Percentiles rank a stretch among this genome's conserved stretches.
Evolutionary conservation across 37 sponge, comb jelly and placozoan genomes (phyloP).

Genomic region (Bolinopsis microptera): DNA sequence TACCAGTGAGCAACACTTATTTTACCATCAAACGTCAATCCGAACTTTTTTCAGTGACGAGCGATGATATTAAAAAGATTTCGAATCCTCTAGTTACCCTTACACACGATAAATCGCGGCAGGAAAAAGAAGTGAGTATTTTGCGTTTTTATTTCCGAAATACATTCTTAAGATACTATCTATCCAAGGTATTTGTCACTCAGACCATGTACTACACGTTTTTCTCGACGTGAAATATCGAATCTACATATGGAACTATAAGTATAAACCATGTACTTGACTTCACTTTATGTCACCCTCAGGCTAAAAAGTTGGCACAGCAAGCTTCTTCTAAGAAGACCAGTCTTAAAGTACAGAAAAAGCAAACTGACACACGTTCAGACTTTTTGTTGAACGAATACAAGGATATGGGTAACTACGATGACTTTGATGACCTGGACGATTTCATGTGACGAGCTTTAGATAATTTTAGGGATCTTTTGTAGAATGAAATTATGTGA

Average conservation of each 20-base stretch:
- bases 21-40: too few species aligned
- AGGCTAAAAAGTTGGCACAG: conserved; percentile 55
- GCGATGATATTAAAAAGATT: conserved; percentile 56
- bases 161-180: too few species aligned
- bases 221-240: too few species aligned
- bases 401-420: background rate
- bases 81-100: conserved; percentile 29
- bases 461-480: background rate
- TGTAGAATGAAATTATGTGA: background rate
- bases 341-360: background rate
- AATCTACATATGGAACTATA: too few species aligned
- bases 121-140: conserved; percentile 47
- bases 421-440: background rate
- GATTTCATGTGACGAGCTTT: conserved; percentile 57
- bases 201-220: too few species aligned
- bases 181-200: too few species aligned
- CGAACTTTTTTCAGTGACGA: conserved; percentile 43
- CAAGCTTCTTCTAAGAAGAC: background rate
- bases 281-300: too few species aligned
- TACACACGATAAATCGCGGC: conserved; percentile 47
- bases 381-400: conserved; percentile 23
- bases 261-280: too few species aligned
- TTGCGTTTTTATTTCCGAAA: background rate
- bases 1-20: too few species aligned
- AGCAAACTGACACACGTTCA: background rate